Conservation (phyloP, 1,140 invertebrate species). For the Brachystomella parvula region DNA sequence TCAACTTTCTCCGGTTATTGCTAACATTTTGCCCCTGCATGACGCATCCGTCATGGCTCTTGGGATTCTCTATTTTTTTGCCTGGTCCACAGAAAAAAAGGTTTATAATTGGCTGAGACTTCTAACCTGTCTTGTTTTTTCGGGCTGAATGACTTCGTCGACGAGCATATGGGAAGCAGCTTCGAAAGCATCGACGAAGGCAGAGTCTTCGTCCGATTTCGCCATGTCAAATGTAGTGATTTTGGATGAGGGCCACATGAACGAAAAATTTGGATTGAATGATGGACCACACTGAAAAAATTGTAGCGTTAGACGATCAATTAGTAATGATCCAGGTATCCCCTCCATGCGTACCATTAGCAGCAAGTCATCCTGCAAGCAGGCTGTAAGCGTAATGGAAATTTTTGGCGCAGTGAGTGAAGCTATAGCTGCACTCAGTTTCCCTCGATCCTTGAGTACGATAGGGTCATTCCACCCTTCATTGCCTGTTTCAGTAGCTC, state of each 20-base stretch:
- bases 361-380: constrained; percentile 55
- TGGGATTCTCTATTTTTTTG: too few species aligned
- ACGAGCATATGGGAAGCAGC: constrained; percentile 30
- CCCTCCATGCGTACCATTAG: constrained; percentile 25
- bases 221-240: constrained; percentile 25
- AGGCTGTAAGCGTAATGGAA: constrained; percentile 49
- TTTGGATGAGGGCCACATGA: constrained; percentile 33
- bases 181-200: constrained; percentile 23
- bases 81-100: not conserved
- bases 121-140: constrained; percentile 30
- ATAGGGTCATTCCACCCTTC: constrained; percentile 51
- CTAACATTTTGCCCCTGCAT: too few species aligned
- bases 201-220: not conserved
- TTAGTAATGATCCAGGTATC: not conserved
- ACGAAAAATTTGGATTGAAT: constrained; percentile 33
- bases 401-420: constrained; percentile 59
- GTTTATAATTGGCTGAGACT: not conserved
- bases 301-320: not conserved
- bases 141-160: constrained; percentile 30
- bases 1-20: not conserved
- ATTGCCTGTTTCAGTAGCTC: not conserved
- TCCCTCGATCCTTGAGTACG: constrained; percentile 61
- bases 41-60: too few species aligned
- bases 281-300: constrained; percentile 36
- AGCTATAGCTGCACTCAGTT: constrained; percentile 59